Percentiles rank a stretch among this genome's conserved stretches.
These are phyloP conservation scores for Hirtodrosophila alboralis DNA, from an alignment of 2,888 invertebrate species.

Conservation along the genomic window DNA sequence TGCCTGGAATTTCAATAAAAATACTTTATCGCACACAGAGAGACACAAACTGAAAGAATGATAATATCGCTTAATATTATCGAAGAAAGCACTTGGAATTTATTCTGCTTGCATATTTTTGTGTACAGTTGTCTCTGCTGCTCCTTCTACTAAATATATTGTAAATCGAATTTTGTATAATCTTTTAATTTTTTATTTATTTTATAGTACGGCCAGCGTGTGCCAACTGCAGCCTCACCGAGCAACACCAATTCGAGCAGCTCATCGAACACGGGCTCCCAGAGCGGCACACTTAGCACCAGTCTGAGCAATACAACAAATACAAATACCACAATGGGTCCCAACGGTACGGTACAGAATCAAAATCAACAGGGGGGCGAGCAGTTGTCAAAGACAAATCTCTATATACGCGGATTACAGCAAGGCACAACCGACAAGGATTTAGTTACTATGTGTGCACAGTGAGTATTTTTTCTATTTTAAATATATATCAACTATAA, in stretches of 20 bases:
- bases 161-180: too few species aligned
- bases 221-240: conserved; percentile 94
- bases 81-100: too few species aligned
- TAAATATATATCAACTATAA: too few species aligned
- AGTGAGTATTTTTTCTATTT: conserved; percentile 91
- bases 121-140: too few species aligned
- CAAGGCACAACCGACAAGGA: conserved; percentile 98
- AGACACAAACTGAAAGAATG: not conserved
- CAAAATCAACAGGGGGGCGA: conserved; percentile 86
- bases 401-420: conserved; percentile 98
- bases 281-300: conserved; percentile 92
- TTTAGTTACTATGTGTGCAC: conserved; percentile 97
- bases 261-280: conserved; percentile 93
- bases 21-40: conserved; percentile 51
- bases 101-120: too few species aligned
- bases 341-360: conserved; percentile 84
- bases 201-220: conserved; percentile 88
- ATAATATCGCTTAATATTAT: too few species aligned
- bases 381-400: conserved; percentile 97
- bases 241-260: conserved; percentile 93
- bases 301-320: conserved; percentile 89
- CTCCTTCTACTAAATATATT: too few species aligned
- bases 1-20: conserved; percentile 70
- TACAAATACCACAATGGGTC: conserved; percentile 87
- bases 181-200: too few species aligned